phyloP scores from a whole-genome alignment of 1,140 invertebrate genomes.

The Drosophila navojoa region DNA sequence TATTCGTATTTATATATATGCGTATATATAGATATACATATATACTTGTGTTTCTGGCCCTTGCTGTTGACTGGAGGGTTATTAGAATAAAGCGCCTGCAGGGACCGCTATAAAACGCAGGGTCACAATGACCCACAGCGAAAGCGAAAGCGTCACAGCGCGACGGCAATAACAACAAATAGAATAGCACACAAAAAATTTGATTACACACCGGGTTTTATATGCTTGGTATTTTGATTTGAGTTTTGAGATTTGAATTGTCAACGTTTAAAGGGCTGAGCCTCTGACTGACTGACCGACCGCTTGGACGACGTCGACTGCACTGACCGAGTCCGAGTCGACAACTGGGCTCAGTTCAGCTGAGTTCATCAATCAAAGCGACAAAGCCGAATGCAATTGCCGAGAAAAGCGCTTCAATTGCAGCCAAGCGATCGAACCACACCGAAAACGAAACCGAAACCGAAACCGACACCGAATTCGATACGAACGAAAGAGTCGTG shows the following conservation, averaged over 20 bases:
- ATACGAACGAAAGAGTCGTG: conserved; percentile 20
- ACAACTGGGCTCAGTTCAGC: conserved; percentile 44
- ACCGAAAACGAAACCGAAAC: conserved; percentile 44
- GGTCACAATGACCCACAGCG: conserved; percentile 5
- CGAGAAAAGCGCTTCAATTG: conserved; percentile 53
- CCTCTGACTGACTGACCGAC: background rate
- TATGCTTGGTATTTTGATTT: conserved; percentile 9
- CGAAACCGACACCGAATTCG: conserved; percentile 24
- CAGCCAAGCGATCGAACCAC: conserved; percentile 54
- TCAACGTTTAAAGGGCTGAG: conserved; percentile 7
- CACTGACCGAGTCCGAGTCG: conserved; percentile 59
- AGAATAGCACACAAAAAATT: conserved; percentile 50
- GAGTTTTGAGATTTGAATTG: conserved; percentile 14
- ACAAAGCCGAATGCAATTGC: conserved; percentile 57
- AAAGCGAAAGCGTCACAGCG: conserved; percentile 42
- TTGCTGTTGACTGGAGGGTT: conserved; percentile 36
- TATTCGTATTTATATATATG: background rate
- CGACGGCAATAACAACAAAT: conserved; percentile 36
- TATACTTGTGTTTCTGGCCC: conserved; percentile 37
- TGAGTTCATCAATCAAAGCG: conserved; percentile 68
- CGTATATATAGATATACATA: conserved; percentile 1
- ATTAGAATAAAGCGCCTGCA: conserved; percentile 52
- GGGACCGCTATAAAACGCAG: conserved; percentile 67
- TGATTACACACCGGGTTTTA: conserved; percentile 50
- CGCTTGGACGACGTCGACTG: conserved; percentile 40